phyloP scores from a whole-genome alignment of 2,888 invertebrate species.

The Andrena trimmerana region DNA sequence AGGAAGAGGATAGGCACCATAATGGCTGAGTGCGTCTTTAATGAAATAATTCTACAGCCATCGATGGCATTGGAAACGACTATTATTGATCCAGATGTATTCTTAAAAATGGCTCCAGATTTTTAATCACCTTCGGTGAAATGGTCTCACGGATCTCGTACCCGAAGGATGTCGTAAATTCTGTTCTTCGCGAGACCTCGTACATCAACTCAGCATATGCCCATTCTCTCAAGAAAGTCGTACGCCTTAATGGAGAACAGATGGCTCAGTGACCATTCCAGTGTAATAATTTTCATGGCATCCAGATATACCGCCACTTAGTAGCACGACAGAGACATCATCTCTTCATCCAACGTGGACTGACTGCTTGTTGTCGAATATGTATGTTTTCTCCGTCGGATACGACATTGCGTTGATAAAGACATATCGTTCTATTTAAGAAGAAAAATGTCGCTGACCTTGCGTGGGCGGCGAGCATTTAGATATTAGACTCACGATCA shows the following conservation, averaged over 20 bases:
- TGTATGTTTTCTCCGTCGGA: constrained; percentile 8
- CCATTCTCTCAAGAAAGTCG: constrained; percentile 12
- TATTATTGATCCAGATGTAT: neutral
- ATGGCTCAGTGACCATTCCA: constrained; percentile 14
- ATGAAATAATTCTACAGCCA: neutral
- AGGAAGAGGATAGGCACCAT: neutral
- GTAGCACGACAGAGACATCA: neutral
- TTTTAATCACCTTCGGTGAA: neutral
- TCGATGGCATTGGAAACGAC: neutral
- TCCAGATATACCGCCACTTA: neutral
- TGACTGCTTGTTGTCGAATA: neutral
- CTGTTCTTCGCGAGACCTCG: neutral
- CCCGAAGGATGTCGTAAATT: constrained; percentile 9
- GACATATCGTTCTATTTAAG: constrained; percentile 23
- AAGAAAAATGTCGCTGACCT: constrained; percentile 31
- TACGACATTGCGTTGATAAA: constrained; percentile 27
- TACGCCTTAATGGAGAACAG: constrained; percentile 33
- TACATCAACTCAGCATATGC: neutral
- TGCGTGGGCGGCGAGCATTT: constrained; percentile 36
- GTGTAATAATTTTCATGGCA: constrained; percentile 31
- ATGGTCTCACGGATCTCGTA: neutral
- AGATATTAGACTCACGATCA: constrained; percentile 25
- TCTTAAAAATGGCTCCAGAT: no score
- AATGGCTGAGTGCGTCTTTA: no score
- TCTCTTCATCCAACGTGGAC: neutral